phyloP scores from a whole-genome alignment of 2,797 vertebrate genomes.

The Hydrocynus forskahlii region DNA sequence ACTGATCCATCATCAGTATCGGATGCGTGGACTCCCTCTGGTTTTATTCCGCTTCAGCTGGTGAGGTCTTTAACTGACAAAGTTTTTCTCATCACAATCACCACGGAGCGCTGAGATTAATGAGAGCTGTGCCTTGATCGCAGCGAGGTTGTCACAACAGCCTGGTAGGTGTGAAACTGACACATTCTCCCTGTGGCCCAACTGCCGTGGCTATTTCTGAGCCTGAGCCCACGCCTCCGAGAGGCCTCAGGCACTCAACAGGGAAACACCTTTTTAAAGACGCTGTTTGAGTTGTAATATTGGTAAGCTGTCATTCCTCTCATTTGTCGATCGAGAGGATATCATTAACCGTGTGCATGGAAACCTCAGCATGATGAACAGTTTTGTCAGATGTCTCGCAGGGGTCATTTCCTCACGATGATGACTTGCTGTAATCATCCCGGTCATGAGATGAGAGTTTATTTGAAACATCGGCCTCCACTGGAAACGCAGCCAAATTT shows the following conservation, averaged over 20 bases:
- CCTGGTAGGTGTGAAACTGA: constrained; percentile 30
- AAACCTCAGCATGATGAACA: background rate
- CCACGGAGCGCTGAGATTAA: constrained; percentile 6
- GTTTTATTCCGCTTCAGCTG: background rate
- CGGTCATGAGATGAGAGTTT: constrained; percentile 18
- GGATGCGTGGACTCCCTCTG: background rate
- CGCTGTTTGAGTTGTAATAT: background rate
- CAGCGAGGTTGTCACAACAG: constrained; percentile 5
- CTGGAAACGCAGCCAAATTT: background rate
- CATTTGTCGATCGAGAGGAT: background rate
- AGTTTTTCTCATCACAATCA: background rate
- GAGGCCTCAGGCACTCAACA: background rate
- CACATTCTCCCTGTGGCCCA: background rate
- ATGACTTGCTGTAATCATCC: constrained; percentile 33
- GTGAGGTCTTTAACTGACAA: background rate
- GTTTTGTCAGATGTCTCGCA: background rate
- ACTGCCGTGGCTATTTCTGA: background rate
- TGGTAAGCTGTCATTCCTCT: background rate
- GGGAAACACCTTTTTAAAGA: too few species aligned
- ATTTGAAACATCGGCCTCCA: constrained; percentile 30
- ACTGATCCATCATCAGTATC: background rate
- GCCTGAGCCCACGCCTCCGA: background rate
- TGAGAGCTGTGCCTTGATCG: background rate
- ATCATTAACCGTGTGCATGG: background rate
- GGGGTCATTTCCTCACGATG: background rate